phyloP scores from a whole-genome alignment of 2,797 vertebrate genomes.

The Sorex maritimensis region DNA sequence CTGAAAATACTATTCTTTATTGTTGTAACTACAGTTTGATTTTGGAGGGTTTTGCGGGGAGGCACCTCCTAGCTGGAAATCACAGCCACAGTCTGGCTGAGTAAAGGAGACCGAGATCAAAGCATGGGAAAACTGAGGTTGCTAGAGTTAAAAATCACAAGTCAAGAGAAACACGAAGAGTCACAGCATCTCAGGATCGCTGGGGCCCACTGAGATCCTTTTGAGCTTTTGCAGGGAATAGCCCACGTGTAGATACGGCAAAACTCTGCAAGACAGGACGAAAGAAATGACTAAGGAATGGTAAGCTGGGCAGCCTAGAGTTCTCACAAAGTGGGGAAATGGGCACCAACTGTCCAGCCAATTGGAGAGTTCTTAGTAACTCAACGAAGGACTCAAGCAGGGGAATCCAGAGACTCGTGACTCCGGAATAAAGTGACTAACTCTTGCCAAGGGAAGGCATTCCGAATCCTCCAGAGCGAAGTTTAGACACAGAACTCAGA shows the following conservation, averaged over 20 bases:
- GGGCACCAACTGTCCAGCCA: not conserved
- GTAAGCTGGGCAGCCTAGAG: not conserved
- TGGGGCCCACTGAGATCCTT: not conserved
- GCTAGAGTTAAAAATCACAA: not conserved
- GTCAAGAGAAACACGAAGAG: not conserved
- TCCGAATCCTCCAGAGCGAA: not conserved
- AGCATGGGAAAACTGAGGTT: not conserved
- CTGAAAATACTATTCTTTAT: not conserved
- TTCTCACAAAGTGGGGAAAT: not conserved
- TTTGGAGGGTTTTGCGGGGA: not conserved
- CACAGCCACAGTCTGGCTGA: not conserved
- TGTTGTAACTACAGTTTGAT: not conserved
- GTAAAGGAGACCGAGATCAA: conserved; percentile 1
- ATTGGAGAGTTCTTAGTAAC: not conserved
- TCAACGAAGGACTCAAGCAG: not conserved
- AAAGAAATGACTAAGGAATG: not conserved
- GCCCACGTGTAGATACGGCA: not conserved
- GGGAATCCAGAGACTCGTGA: not conserved
- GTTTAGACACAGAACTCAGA: conserved; percentile 17
- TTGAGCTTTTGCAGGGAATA: not conserved
- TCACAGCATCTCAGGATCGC: conserved; percentile 3
- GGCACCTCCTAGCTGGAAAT: not conserved
- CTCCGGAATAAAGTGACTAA: not conserved
- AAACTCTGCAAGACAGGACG: conserved; percentile 37
- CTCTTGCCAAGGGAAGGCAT: not conserved